Evolutionary conservation across 2,113 vertebrate genomes (phyloP), one percentile per base, ranked within the genome.

Genomic region (Cochlearius cochlearius): DNA sequence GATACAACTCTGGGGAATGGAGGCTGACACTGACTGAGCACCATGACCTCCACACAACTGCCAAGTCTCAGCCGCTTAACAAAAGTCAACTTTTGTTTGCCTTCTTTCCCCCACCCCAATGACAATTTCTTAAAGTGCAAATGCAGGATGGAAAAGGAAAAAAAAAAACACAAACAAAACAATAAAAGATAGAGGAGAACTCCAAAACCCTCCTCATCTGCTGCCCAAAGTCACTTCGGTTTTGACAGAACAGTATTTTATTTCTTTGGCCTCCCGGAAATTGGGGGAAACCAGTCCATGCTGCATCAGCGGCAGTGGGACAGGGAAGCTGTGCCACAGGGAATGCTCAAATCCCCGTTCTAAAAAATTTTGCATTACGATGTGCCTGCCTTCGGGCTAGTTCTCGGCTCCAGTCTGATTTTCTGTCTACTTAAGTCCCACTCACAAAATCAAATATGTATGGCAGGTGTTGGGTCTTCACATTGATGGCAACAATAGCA

Each of bases 21-120:
- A 96, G 96, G 62, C 92, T 23, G 93, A 97, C 97, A 96, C 97
- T 98, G 98, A 98, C 81, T 96, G 97, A 98, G 88, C 89, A 39
- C 97, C 32, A 0, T 98, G 98, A 98, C 98, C 98, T 98, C 98
- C 97, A 94, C 83, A 60, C 93, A 95, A 96, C 94, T 88, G 96
- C 97, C 59, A n/a, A 94, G 96, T 71, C 86, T 97, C 93, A 96
- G 86, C 88, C 26, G 55, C 94, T 97, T 95, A 93, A 94, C 94
- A 96, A 97, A 97, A 98, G 94, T 96, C 97, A 95, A 97, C 96
- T 97, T 97, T 97, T 92, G 92, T 94, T 97, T 92, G 94, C 76
- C 66, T 97, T 89, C 74, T 88, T 49, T 83, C 75, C 83, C 75
- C 79, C 12, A 12, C 71, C 83, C 71, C 93, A 43, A 87, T 77